Evolutionary conservation across 2,888 invertebrate species (phyloP), one percentile per base, ranked within the genome.

Genomic region (Polydrusus tereticollis): DNA sequence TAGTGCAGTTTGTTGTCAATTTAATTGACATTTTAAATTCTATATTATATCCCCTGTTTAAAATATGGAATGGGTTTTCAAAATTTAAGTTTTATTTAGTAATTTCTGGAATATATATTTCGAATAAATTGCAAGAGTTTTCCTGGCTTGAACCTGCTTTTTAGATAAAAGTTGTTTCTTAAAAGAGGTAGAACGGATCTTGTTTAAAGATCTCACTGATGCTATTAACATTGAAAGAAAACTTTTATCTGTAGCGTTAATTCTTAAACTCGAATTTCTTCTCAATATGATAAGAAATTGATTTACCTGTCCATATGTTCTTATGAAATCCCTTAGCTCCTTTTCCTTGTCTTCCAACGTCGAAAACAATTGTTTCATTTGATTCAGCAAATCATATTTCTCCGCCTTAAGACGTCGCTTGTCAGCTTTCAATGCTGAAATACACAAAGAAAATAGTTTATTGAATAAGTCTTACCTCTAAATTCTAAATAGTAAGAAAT

Each of bases 311-410:
- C 97, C 97, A 86, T 95, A 97, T 87, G 95, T 96, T 78, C 96
- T 90, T 82, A 98, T 97, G 83, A 97, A 97, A 86, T 97, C 97
- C 71, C 97, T 88, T 71, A 97, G 87, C 85, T 97, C 97, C 80
- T 94, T 93, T 84, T 98, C 97, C 86, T 97, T 97, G 85, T 97
- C 96, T 86, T 97, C 97, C 73, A 98, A 88, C 7, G 97, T 96
- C 67, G 93, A 92, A 85, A 97, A 98, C 72, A 98, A 89, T 83
- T 97, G 96, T 85, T 96, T 96, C 92, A 97, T 97, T 87, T 97
- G 97, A 83, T 93, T 94, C 78, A 97, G 88, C 76, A 98, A 89
- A 86, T 97, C 97, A 83, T 94, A 94, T 87, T 97, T 97, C 87
- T 98, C 97, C 12, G 95, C 94, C 87, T 96, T 95, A 83, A 97